phyloP scores from a whole-genome alignment of 2,888 invertebrate genomes.

The Ectemnius cavifrons region DNA sequence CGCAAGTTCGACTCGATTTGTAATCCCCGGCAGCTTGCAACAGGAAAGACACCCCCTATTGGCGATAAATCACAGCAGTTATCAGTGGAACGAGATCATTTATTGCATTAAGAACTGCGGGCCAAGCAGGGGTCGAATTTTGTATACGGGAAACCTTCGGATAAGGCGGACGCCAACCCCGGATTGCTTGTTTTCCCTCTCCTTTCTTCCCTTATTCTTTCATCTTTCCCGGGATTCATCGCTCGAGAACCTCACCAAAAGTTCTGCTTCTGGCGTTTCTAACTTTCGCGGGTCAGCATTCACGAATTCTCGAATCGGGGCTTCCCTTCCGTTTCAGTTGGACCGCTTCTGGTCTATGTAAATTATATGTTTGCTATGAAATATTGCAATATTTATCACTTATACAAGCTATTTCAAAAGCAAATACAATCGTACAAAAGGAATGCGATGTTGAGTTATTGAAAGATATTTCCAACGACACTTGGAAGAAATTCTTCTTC shows the following conservation, averaged over 20 bases:
- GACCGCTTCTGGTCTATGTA: too few species aligned
- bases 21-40: slow-evolving; percentile 24
- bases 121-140: slow-evolving; percentile 55
- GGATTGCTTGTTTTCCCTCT: slow-evolving; percentile 3
- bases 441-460: too few species aligned
- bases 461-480: too few species aligned
- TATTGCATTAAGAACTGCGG: slow-evolving; percentile 69
- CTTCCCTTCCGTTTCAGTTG: not conserved
- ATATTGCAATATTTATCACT: too few species aligned
- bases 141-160: slow-evolving; percentile 70
- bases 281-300: slow-evolving; percentile 14
- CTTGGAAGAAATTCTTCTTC: too few species aligned
- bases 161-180: slow-evolving; percentile 62
- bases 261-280: slow-evolving; percentile 25
- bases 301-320: slow-evolving; percentile 29
- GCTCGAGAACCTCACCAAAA: slow-evolving; percentile 5
- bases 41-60: slow-evolving; percentile 36
- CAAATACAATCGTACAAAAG: too few species aligned
- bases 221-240: slow-evolving; percentile 5
- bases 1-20: slow-evolving; percentile 18
- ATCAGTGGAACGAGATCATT: slow-evolving; percentile 74
- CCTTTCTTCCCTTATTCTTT: not conserved
- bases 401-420: too few species aligned
- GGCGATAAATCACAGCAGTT: slow-evolving; percentile 73
- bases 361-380: too few species aligned